Conservation (phyloP, 2,888 invertebrate genomes). For the Eupelmus urozonus region DNA sequence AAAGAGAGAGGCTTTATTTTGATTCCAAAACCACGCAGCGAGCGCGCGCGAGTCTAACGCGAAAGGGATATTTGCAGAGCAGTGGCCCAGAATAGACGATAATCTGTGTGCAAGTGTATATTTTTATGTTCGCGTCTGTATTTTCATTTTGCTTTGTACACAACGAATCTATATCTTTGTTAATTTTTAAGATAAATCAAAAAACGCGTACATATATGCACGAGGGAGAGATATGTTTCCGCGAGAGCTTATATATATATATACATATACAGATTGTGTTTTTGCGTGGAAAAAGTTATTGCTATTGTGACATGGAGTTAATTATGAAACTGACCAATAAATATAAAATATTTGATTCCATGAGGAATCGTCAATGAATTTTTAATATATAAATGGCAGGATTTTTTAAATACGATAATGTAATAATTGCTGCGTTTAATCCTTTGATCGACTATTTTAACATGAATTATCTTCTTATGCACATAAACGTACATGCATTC, state of each 20-base stretch:
- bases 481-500: no score
- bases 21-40: slow-evolving; percentile 1
- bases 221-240: no score
- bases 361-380: slow-evolving; percentile 23
- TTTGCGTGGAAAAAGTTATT: slow-evolving; percentile 36
- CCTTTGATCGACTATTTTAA: neutral
- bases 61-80: slow-evolving; percentile 32
- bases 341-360: slow-evolving; percentile 15
- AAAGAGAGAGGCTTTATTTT: slow-evolving; percentile 29
- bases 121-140: slow-evolving; percentile 32
- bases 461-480: neutral
- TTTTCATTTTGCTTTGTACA: slow-evolving; percentile 37
- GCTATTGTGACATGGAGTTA: slow-evolving; percentile 11
- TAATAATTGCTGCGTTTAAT: neutral
- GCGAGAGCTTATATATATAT: slow-evolving; percentile 32
- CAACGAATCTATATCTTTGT: slow-evolving; percentile 16
- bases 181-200: slow-evolving; percentile 31
- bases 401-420: neutral
- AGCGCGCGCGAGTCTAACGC: neutral
- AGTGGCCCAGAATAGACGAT: slow-evolving; percentile 48
- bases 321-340: slow-evolving; percentile 19
- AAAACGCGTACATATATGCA: slow-evolving; percentile 10
- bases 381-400: neutral
- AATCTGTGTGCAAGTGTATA: slow-evolving; percentile 27
- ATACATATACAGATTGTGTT: neutral